These are phyloP conservation scores for Enhydra lutris DNA, from an alignment of 2,113 vertebrate genomes.

Conservation along the genomic window DNA sequence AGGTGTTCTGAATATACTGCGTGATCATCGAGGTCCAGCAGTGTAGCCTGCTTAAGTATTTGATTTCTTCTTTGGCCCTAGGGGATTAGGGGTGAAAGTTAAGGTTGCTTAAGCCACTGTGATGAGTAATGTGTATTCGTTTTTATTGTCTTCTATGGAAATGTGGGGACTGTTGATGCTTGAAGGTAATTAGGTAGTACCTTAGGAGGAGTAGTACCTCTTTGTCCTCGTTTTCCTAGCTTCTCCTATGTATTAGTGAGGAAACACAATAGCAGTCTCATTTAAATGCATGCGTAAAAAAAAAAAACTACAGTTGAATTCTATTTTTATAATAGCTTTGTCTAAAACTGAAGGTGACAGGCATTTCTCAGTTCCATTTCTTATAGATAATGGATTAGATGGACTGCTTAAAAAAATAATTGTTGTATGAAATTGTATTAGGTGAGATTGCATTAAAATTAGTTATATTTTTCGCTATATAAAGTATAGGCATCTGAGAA, in stretches of 20 bases:
- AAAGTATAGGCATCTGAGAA: neutral
- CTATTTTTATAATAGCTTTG: constrained; percentile 38
- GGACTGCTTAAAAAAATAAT: constrained; percentile 41
- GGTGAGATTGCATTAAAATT: neutral
- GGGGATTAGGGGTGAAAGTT: neutral
- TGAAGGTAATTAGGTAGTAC: neutral
- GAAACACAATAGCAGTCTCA: neutral
- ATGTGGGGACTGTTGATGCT: neutral
- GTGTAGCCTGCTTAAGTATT: neutral
- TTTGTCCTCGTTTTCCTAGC: neutral
- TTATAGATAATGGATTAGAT: constrained; percentile 7
- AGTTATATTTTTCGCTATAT: neutral
- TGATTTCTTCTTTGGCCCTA: constrained; percentile 32
- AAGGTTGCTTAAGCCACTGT: neutral
- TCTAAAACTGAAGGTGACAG: neutral
- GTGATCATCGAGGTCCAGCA: neutral
- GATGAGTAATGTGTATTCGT: neutral
- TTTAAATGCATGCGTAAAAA: constrained; percentile 12
- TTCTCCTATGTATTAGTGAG: neutral
- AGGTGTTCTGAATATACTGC: neutral
- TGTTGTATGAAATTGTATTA: constrained; percentile 4
- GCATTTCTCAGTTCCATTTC: neutral
- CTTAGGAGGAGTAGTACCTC: neutral
- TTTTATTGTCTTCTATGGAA: constrained; percentile 45
- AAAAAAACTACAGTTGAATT: neutral